A percentile compares a stretch with the other conserved stretches of the same genome.
Conservation (phyloP, 2,888 invertebrate genomes). For the Pterostichus niger region DNA sequence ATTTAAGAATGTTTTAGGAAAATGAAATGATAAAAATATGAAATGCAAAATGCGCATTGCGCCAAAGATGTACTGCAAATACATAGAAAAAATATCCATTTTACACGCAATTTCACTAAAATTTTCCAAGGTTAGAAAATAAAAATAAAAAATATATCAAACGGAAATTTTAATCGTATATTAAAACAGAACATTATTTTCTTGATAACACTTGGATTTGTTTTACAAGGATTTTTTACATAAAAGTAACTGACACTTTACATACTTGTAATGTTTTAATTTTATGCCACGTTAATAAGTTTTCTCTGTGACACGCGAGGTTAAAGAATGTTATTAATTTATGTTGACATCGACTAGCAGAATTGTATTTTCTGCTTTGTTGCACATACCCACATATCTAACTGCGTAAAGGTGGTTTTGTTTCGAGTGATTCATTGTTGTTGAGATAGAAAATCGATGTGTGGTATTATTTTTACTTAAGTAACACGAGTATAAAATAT, state of each 20-base stretch:
- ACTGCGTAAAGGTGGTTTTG: neutral
- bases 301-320: neutral
- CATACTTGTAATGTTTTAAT: constrained; percentile 21
- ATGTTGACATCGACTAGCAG: neutral
- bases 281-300: constrained; percentile 26
- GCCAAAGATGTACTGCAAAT: neutral
- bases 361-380: neutral
- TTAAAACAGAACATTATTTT: constrained; percentile 18
- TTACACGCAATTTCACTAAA: constrained; percentile 1
- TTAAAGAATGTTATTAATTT: neutral
- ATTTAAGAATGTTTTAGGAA: too few species aligned
- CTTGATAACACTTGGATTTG: constrained; percentile 1
- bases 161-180: constrained; percentile 16
- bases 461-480: neutral
- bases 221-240: neutral
- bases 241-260: constrained; percentile 13
- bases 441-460: neutral
- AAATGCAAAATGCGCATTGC: neutral
- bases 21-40: too few species aligned
- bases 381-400: too few species aligned
- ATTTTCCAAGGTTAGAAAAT: neutral
- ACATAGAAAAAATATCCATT: too few species aligned
- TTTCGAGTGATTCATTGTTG: neutral
- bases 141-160: neutral
- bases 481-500: constrained; percentile 1